Evolutionary conservation across 2,113 vertebrate genomes (phyloP).

Genomic region (Cnemophilus loriae): DNA sequence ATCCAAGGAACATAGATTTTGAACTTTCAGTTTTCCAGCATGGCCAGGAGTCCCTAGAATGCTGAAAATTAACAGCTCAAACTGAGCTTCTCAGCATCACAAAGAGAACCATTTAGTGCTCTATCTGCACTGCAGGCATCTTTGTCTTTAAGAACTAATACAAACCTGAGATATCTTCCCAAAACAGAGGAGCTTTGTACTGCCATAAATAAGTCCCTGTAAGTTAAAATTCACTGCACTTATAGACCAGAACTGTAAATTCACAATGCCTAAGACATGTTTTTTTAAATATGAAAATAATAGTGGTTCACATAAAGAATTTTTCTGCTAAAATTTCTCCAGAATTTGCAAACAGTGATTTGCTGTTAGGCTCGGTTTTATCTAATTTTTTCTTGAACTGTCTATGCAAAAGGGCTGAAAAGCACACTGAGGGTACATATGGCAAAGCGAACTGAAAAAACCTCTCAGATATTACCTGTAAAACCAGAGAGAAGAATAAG

Average conservation of each 20-base stretch:
- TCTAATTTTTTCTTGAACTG: background rate
- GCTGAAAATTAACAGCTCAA: background rate
- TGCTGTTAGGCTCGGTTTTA: background rate
- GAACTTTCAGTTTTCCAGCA: background rate
- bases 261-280: background rate
- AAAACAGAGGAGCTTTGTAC: background rate
- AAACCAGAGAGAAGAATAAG: background rate
- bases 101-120: background rate
- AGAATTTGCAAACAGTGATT: background rate
- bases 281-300: background rate
- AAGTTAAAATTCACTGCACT: background rate
- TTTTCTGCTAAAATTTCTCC: background rate
- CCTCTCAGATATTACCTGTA: background rate
- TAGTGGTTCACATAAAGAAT: accelerated
- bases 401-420: background rate
- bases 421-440: background rate
- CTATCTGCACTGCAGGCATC: background rate
- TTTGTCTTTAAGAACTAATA: background rate
- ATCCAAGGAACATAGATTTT: background rate
- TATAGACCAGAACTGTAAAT: background rate
- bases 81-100: background rate
- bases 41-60: background rate
- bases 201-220: background rate
- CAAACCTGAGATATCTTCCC: background rate
- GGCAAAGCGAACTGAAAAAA: background rate